phyloP scores from a whole-genome alignment of 2,888 invertebrate genomes.

The Atethmia centrago region DNA sequence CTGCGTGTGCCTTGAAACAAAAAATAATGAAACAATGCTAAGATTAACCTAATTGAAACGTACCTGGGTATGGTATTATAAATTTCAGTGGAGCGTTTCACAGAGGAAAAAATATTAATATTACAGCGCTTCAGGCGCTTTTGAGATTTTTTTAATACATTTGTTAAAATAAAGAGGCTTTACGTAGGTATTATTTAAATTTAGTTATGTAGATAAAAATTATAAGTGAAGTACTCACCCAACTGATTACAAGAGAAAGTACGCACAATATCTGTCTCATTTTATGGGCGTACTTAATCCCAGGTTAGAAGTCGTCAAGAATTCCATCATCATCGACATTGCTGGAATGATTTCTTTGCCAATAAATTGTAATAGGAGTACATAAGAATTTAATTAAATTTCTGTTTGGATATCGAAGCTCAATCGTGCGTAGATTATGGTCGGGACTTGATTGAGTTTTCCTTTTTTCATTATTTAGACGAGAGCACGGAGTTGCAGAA shows the following conservation, averaged over 20 bases:
- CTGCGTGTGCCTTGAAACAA: conserved; percentile 71
- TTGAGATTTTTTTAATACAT: background rate
- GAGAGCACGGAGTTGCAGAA: conserved; percentile 13
- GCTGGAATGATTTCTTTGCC: conserved; percentile 71
- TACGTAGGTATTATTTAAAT: background rate
- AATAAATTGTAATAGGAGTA: conserved; percentile 72
- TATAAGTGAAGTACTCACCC: conserved; percentile 72
- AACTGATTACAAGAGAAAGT: conserved; percentile 73
- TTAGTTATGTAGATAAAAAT: background rate
- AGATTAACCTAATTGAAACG: no score
- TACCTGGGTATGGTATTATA: background rate
- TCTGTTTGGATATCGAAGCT: conserved; percentile 66
- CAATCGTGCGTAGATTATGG: conserved; percentile 71
- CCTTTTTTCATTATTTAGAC: conserved; percentile 27
- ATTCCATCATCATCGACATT: conserved; percentile 72
- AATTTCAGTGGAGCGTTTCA: conserved; percentile 10
- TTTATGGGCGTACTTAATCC: conserved; percentile 76
- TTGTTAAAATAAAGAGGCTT: background rate
- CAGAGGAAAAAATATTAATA: background rate
- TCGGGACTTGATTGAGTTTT: conserved; percentile 61
- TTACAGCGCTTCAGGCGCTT: conserved; percentile 3
- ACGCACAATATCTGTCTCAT: conserved; percentile 79
- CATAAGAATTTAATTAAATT: conserved; percentile 79
- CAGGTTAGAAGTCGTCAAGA: conserved; percentile 69
- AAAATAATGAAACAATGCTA: conserved; percentile 7